Conservation (phyloP, 2,113 vertebrate species). For the Chloropsis hardwickii region DNA sequence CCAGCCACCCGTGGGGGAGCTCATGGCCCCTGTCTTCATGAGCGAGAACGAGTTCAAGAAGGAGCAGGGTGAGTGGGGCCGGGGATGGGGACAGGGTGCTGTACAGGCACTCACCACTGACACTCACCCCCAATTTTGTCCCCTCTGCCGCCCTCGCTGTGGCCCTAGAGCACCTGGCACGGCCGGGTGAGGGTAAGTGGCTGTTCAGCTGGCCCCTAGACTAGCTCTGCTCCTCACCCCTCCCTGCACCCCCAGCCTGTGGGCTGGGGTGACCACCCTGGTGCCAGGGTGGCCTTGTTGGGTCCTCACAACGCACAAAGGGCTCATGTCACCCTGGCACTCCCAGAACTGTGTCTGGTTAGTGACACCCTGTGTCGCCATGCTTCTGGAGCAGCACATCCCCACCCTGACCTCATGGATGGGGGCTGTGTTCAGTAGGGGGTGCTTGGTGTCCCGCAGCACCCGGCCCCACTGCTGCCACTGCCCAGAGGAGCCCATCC, state of each 20-base stretch:
- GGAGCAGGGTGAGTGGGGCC: conserved; percentile 85
- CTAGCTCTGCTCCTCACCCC: neutral
- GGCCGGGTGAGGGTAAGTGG: conserved; percentile 52
- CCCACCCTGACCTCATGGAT: fast-evolving
- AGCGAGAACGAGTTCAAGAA: conserved; percentile 97
- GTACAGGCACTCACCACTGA: fast-evolving
- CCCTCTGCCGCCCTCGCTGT: neutral
- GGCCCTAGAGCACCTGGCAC: conserved; percentile 37
- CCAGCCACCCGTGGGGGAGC: conserved; percentile 93
- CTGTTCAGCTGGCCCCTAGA: neutral
- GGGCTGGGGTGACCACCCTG: neutral
- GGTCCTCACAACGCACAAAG: fast-evolving
- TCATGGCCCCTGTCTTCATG: conserved; percentile 92
- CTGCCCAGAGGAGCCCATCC: neutral
- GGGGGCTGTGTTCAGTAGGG: neutral
- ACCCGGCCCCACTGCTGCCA: fast-evolving
- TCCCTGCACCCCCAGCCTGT: neutral
- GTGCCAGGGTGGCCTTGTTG: fast-evolving
- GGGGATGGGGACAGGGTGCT: fast-evolving
- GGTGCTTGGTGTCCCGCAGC: neutral
- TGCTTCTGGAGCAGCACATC: neutral
- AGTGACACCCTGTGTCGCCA: fast-evolving
- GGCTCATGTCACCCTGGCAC: fast-evolving
- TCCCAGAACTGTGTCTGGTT: neutral
- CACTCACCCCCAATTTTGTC: conserved; percentile 21